Evolutionary conservation across 23 tunicate genomes (phyloP), one percentile per base, ranked within the genome.

Genomic region (Diplosoma virens): DNA sequence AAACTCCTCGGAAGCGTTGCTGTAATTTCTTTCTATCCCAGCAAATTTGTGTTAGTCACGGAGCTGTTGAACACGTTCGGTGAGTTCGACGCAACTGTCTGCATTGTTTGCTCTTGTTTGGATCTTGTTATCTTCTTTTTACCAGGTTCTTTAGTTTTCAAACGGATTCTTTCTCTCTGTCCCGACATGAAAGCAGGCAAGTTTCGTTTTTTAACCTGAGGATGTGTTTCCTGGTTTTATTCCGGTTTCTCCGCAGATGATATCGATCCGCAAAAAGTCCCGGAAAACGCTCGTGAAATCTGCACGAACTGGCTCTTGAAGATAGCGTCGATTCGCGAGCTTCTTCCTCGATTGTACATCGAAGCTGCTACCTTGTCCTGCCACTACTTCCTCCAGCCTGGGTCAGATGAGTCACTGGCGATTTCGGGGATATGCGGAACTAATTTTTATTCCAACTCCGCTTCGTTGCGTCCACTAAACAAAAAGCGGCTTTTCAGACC

Each of bases 291-390:
- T 21, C 59, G 80, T 18, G 97, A 92, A 58, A 81, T 92, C 53
- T 92, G 97, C 45, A 53, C 85, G 37, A 92, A 92, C 47, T 92
- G 97, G 97, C 34, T 92, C 61, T 47, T 92, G 55, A 92, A 92
- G 77, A 76, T 92, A 25, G 87, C 97, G 20, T 92, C 97, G 0
- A 92, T 92, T 69, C 80, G 97, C 0, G 97, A 92, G 53, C 80
- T 92, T 0, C 80, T 92, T 22, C 97, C 97, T 5, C 76, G 97
- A 3, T 60, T 85, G 7, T 84, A 47, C 66, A 77, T 85, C 47
- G 97, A 92, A 76, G 92, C 97, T 29, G 75, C 84, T 16, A 92
- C 77, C 2, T 20, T 92, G 21, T 80, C 48, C 23, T 92, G 97
- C 81, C 65, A 67, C 58, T 65, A 71, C 28, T 85, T 92, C 41